Evolutionary conservation across 2,888 invertebrate species (phyloP).

Genomic region (Physocephala rufipes): DNA sequence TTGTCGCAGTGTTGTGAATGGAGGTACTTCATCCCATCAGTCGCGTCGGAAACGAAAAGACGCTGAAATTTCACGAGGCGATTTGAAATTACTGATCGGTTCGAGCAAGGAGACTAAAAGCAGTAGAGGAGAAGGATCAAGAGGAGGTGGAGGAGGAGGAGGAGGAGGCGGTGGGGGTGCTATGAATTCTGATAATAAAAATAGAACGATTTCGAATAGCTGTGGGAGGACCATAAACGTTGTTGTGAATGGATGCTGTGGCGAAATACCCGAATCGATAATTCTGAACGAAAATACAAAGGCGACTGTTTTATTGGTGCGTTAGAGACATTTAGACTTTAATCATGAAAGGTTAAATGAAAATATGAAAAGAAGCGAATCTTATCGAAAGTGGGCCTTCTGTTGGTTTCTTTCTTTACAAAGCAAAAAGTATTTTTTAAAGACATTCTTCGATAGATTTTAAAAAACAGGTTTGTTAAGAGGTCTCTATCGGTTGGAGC

Average conservation of each 20-base stretch:
- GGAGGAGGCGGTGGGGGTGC: constrained; percentile 40
- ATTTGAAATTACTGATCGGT: constrained; percentile 56
- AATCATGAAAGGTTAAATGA: no score
- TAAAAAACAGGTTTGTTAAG: constrained; percentile 4
- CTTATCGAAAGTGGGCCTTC: no score
- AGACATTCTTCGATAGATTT: background rate
- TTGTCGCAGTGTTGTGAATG: no score
- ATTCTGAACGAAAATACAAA: constrained; percentile 63
- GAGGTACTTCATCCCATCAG: constrained; percentile 46
- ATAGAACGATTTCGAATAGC: constrained; percentile 37
- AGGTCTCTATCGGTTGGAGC: no score
- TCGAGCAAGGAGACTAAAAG: no score
- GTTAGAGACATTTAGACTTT: constrained; percentile 49
- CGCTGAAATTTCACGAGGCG: constrained; percentile 58
- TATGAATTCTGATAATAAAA: constrained; percentile 5
- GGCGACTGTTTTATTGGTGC: constrained; percentile 61
- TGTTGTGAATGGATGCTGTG: constrained; percentile 38
- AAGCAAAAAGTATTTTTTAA: no score
- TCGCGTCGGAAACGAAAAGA: constrained; percentile 59
- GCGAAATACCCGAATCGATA: constrained; percentile 58
- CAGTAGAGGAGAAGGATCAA: no score
- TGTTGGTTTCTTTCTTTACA: no score
- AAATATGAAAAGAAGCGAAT: no score
- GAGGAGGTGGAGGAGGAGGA: constrained; percentile 40
- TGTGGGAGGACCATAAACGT: constrained; percentile 48